Evolutionary conservation across 2,797 vertebrate genomes (phyloP), one percentile per base, ranked within the genome.

Genomic region (Catharus ustulatus): DNA sequence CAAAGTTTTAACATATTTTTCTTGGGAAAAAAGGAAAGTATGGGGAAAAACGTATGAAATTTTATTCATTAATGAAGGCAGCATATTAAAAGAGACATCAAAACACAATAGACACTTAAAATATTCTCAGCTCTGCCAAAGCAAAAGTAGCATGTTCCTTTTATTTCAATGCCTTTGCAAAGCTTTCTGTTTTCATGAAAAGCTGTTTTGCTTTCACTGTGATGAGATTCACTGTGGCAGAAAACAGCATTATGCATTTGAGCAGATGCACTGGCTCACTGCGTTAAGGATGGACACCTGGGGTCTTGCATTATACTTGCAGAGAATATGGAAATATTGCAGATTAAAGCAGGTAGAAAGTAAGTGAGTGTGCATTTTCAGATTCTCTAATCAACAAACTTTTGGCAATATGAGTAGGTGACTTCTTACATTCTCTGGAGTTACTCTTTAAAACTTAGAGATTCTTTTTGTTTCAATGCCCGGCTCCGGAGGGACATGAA

Each of bases 211-310:
- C 40, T 84, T 48, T 48, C 46, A 48, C 13, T 48, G 46, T 48
- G 46, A 48, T 48, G 36, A 84, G 93, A 84, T 66, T 78, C 67
- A 38, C 21, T 92, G 77, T 94, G 77, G 90, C 77, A 89, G 92
- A 93, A 93, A 94, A 95, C 51, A 86, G 34, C 69, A 72, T 94
- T 90, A 48, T 59, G 48, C 74, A 52, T 92, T 85, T 95, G 45
- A 92, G 64, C 54, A 94, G 59, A 82, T 89, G 61, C 38, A 69
- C 42, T 84, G 67, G 21, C 72, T 87, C 57, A 67, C n/a, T 79
- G 42, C 6, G 0, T 91, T 93, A 69, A 74, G 76, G 61, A 63
- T 76, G 55, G 88, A 86, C 84, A 96, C 67, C 85, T 90, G 83
- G 57, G 59, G 72, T 92, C 71, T 80, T 71, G 18, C 55, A n/a